These are phyloP conservation scores for Odontesthes bonariensis DNA, from an alignment of 2,113 vertebrate species.

Conservation along the genomic window DNA sequence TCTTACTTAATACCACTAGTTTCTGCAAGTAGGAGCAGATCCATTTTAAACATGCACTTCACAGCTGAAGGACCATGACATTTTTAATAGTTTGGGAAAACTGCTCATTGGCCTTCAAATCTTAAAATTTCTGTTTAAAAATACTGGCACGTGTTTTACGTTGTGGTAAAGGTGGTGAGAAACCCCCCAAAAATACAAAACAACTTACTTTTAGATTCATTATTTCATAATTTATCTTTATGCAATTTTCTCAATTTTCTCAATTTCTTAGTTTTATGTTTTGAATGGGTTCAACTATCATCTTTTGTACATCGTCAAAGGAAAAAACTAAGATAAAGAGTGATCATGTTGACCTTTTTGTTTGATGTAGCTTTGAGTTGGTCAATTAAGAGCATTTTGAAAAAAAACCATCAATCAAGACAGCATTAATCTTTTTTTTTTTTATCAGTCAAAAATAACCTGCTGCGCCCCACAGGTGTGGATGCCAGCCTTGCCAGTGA, in stretches of 20 bases:
- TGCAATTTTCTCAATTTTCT: too few species aligned
- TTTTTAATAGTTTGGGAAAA: conserved; percentile 6
- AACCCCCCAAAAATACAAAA: not conserved
- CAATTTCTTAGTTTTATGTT: not conserved
- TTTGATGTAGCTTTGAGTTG: not conserved
- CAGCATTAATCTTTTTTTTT: not conserved
- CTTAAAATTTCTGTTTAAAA: conserved; percentile 1
- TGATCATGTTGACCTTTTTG: not conserved
- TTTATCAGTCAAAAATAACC: not conserved
- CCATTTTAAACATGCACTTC: conserved; percentile 24
- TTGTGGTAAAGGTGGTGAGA: not conserved
- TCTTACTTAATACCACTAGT: conserved; percentile 50
- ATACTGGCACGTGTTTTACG: not conserved
- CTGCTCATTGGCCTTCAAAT: not conserved
- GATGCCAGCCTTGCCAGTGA: conserved; percentile 29
- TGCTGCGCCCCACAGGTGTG: not conserved
- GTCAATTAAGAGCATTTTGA: not conserved
- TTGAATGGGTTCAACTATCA: not conserved
- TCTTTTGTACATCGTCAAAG: not conserved
- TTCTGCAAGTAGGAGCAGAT: conserved; percentile 65
- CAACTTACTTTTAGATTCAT: not conserved
- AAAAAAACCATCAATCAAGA: not conserved
- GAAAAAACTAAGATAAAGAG: not conserved
- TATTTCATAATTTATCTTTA: too few species aligned
- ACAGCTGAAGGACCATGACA: conserved; percentile 8